Percentiles rank a stretch among this genome's conserved stretches.
Evolutionary conservation across 2,797 vertebrate species (phyloP).

Genomic region (Tympanoctomys barrerae): DNA sequence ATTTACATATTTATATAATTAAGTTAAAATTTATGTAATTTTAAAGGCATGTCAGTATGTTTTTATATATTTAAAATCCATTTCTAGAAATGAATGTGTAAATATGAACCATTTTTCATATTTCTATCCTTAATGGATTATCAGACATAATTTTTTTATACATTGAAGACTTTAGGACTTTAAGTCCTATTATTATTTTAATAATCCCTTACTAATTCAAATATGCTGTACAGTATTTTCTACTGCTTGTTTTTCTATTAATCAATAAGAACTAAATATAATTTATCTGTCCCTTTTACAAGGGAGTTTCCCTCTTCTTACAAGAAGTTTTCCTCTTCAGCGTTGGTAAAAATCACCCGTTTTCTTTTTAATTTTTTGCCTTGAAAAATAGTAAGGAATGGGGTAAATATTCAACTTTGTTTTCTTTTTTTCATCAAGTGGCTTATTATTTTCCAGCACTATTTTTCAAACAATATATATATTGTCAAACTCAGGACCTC

Average conservation of each 20-base stretch:
- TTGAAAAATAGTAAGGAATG: slow-evolving; percentile 48
- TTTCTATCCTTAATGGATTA: not conserved
- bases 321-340: not conserved
- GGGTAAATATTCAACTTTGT: not conserved
- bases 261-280: not conserved
- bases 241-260: not conserved
- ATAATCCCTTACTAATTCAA: not conserved
- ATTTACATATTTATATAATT: too few relatives aligned
- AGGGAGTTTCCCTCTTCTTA: not conserved
- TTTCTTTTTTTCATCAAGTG: not conserved
- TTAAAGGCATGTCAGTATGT: not conserved
- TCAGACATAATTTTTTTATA: slow-evolving; percentile 11
- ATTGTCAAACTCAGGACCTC: too few relatives aligned
- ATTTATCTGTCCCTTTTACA: slow-evolving; percentile 22
- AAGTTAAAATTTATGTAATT: not conserved
- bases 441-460: slow-evolving; percentile 30
- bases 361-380: not conserved
- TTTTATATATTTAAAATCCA: slow-evolving; percentile 7
- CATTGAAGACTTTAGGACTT: not conserved
- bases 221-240: not conserved
- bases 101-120: not conserved
- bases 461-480: not conserved
- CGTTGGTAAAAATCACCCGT: not conserved
- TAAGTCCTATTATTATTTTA: not conserved
- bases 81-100: not conserved